Evolutionary conservation across 2,888 invertebrate genomes (phyloP).

Genomic region (Drosophila cracens): DNA sequence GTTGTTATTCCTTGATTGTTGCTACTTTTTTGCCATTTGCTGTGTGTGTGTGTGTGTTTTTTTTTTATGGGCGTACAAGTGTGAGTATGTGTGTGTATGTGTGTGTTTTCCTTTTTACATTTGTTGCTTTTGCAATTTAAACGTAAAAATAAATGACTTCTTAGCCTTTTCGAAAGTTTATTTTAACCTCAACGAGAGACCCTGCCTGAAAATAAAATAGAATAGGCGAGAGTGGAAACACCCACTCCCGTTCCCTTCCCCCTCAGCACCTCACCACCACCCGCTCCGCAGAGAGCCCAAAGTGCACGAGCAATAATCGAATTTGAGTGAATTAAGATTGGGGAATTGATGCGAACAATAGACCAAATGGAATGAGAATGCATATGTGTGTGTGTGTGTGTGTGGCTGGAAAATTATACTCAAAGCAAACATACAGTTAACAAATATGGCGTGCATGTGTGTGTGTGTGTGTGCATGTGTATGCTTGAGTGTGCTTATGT

Average conservation of each 20-base stretch:
- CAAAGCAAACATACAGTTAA: slow-evolving; percentile 69
- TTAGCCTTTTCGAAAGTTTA: slow-evolving; percentile 75
- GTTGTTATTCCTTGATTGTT: slow-evolving; percentile 47
- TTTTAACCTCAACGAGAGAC: slow-evolving; percentile 70
- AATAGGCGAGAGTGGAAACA: slow-evolving; percentile 8
- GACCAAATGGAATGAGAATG: slow-evolving; percentile 44
- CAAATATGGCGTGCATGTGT: slow-evolving; percentile 43
- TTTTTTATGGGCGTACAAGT: slow-evolving; percentile 17
- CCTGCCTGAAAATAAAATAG: slow-evolving; percentile 15
- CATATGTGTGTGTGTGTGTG: slow-evolving; percentile 18
- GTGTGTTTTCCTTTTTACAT: slow-evolving; percentile 49
- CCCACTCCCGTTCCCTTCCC: neutral
- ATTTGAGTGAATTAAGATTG: slow-evolving; percentile 82
- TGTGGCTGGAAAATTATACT: slow-evolving; percentile 72
- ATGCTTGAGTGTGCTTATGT: neutral
- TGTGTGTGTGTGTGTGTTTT: slow-evolving; percentile 20
- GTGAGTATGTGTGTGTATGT: slow-evolving; percentile 17
- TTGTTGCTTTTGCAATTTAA: slow-evolving; percentile 73
- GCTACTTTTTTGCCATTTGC: slow-evolving; percentile 37
- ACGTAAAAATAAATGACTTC: slow-evolving; percentile 80
- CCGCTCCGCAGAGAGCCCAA: slow-evolving; percentile 29
- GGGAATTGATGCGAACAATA: slow-evolving; percentile 75
- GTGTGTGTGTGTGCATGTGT: slow-evolving; percentile 22
- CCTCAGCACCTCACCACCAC: neutral
- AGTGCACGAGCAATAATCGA: slow-evolving; percentile 80